Evolutionary conservation across 2,113 vertebrate species (phyloP).

Genomic region (Trochalopteron elliotii): DNA sequence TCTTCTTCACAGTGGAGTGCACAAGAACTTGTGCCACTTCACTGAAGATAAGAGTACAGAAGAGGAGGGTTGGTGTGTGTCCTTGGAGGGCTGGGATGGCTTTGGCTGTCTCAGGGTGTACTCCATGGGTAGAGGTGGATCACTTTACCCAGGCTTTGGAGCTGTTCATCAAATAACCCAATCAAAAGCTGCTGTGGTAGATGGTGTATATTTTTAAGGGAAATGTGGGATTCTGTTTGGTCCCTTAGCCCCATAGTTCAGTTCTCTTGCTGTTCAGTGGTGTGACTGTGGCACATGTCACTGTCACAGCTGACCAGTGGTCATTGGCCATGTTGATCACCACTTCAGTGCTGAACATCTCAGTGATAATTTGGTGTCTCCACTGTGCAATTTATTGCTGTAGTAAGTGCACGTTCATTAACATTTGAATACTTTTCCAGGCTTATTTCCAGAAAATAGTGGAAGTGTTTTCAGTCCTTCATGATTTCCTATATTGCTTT

Average conservation of each 20-base stretch:
- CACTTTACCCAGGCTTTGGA: background rate
- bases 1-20: background rate
- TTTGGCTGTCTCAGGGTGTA: background rate
- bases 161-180: background rate
- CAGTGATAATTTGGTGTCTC: background rate
- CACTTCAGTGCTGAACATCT: background rate
- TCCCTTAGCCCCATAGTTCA: background rate
- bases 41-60: background rate
- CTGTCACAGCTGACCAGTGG: background rate
- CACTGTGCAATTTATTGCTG: background rate
- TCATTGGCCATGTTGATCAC: background rate
- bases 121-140: background rate
- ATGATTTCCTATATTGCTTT: background rate
- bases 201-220: background rate
- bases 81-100: background rate
- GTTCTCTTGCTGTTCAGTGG: background rate
- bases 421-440: background rate
- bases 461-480: background rate
- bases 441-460: background rate
- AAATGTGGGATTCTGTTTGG: background rate
- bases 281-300: background rate
- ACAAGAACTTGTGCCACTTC: background rate
- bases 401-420: background rate
- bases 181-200: background rate
- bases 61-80: background rate